Conservation (phyloP, 1,140 invertebrate species). For the Neelides sp. region DNA sequence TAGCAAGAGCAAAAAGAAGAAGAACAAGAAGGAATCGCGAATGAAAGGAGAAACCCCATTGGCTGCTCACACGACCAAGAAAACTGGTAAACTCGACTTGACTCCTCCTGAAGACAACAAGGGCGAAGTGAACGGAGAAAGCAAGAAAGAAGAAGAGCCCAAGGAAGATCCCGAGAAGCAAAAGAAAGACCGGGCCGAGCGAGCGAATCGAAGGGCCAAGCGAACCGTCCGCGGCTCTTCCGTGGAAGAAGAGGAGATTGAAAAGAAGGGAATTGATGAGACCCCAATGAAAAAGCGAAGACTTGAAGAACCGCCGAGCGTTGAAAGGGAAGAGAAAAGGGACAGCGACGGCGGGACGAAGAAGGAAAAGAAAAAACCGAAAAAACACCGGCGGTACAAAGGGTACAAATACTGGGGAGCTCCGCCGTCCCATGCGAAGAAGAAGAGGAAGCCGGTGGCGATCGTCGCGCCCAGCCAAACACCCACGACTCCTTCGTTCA, state of each 20-base stretch:
- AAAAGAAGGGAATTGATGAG: background rate
- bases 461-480: slow-evolving; percentile 24
- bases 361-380: slow-evolving; percentile 12
- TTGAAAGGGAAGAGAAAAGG: slow-evolving; percentile 6
- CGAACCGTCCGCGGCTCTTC: background rate
- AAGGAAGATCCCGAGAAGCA: slow-evolving; percentile 32
- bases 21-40: slow-evolving; percentile 35
- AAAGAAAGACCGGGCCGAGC: slow-evolving; percentile 18
- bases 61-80: background rate
- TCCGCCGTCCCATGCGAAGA: slow-evolving; percentile 25
- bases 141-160: slow-evolving; percentile 24
- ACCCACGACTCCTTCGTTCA: background rate
- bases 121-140: slow-evolving; percentile 11
- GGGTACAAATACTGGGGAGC: slow-evolving; percentile 31
- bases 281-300: background rate
- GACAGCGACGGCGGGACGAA: slow-evolving; percentile 2
- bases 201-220: slow-evolving; percentile 19
- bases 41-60: background rate
- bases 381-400: slow-evolving; percentile 25
- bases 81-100: slow-evolving; percentile 1
- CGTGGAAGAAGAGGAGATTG: slow-evolving; percentile 33
- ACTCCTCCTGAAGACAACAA: background rate
- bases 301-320: background rate
- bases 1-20: slow-evolving; percentile 36
- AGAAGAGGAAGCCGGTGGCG: slow-evolving; percentile 29